A percentile compares a stretch with the other conserved stretches of the same genome.
Conservation (phyloP, 2,888 invertebrate genomes). For the Andrena hattorfiana region DNA sequence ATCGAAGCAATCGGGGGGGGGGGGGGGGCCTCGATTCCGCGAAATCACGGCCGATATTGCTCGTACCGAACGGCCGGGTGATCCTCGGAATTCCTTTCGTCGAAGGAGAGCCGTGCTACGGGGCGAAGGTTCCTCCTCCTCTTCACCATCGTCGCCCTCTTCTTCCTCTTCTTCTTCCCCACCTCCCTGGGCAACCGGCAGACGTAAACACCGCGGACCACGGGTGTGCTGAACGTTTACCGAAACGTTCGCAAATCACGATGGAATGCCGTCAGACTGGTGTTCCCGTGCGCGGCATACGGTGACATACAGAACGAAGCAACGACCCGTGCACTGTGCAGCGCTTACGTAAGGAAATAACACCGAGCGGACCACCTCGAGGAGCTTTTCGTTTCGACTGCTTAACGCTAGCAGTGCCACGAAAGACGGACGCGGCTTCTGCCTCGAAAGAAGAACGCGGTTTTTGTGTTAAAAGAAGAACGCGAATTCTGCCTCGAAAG, state of each 20-base stretch:
- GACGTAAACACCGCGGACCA: conserved; percentile 76
- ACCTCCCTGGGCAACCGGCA: conserved; percentile 41
- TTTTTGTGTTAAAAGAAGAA: too few relatives aligned
- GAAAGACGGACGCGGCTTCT: too few relatives aligned
- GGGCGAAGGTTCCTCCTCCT: conserved; percentile 22
- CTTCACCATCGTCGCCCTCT: conserved; percentile 10
- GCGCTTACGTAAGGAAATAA: conserved; percentile 80
- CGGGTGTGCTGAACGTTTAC: conserved; percentile 78
- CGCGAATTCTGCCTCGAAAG: too few relatives aligned
- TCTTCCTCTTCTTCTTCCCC: conserved; percentile 12
- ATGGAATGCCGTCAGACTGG: conserved; percentile 83
- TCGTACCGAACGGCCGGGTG: conserved; percentile 7
- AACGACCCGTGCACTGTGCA: conserved; percentile 74
- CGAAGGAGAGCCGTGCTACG: background rate
- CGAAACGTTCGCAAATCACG: conserved; percentile 83
- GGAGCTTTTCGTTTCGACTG: conserved; percentile 38
- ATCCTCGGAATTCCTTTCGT: conserved; percentile 26
- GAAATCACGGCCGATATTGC: conserved; percentile 40
- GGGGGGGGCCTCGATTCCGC: conserved; percentile 12
- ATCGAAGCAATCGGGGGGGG: conserved; percentile 17
- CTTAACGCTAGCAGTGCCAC: too few relatives aligned
- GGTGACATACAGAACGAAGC: conserved; percentile 80
- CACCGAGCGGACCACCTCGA: conserved; percentile 54
- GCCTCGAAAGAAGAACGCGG: too few relatives aligned
- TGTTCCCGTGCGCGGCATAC: conserved; percentile 75